Base-by-base conservation (phyloP, 2,797 vertebrate genomes). In the Serranus cabrilla region DNA sequence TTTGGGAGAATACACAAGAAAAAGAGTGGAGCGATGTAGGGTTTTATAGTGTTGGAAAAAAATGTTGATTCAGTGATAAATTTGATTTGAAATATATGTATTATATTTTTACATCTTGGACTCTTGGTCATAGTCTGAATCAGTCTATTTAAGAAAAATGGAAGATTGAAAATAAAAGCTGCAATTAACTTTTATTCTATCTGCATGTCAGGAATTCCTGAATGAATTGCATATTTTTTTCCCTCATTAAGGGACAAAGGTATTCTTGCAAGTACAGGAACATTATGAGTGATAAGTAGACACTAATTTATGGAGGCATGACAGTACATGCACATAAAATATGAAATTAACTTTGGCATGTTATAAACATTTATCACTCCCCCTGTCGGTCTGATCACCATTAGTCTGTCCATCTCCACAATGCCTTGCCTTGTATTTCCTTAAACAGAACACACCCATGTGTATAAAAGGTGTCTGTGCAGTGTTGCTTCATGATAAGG, bases 1-100 rank as follows among this genome's bases (percentile, higher is more conserved):
- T 85, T 60, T 42, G 46, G 72, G 52, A 85, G 82, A 87, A 74
- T 52, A 71, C 20, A 79, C 57, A 74, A 57, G 11, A 18, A 69
- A 81, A 43, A 34, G 9, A 45, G 21, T 34, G 16, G 27, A 11
- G 23, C 71, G 67, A 70, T 50, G 12, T 50, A 65, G 50, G n/a
- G n/a, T 60, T 70, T 69, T 2, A 34, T 31, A 11, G 43, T 45
- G 20, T 25, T 70, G 5, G 50, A 60, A 59, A 13, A 47, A 23
- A 58, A 49, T 34, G 27, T 46, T 54, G 14, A 58, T 74, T 55
- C 31, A 52, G 40, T 62, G 5, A 34, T n/a, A 18, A 34, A 10
- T 20, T 43, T 18, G 16, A 18, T 25, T 50, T 2, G 18, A 1
- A 34, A 34, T 34, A 34, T 34, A 34, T 34, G 1, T 34, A 43